Percentiles rank a stretch among this genome's conserved stretches.
Evolutionary conservation across 2,113 vertebrate species (phyloP).

Genomic region (Amazona guildingii): DNA sequence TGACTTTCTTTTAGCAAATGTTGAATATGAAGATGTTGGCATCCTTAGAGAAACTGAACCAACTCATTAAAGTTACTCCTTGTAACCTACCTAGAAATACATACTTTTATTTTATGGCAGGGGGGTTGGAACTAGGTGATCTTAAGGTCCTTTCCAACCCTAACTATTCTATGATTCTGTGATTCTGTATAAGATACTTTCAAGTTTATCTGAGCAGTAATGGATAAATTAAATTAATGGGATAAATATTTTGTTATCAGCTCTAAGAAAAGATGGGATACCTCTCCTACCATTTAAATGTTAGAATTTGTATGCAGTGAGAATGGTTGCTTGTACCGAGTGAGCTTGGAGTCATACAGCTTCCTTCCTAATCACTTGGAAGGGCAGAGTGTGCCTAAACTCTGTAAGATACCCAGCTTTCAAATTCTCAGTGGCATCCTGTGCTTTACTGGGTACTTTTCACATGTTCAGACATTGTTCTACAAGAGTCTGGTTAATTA

Average conservation of each 20-base stretch:
- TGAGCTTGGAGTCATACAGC: background rate
- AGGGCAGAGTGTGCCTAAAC: slow-evolving; percentile 18
- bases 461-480: slow-evolving; percentile 17
- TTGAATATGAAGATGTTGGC: background rate
- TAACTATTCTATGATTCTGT: too few species aligned
- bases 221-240: background rate
- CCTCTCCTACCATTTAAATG: slow-evolving; percentile 29
- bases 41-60: background rate
- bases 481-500: slow-evolving; percentile 51
- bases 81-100: background rate
- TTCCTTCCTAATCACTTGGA: slow-evolving; percentile 40
- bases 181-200: background rate
- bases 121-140: too few species aligned
- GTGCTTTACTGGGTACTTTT: slow-evolving; percentile 35
- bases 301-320: background rate
- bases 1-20: background rate
- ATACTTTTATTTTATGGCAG: background rate
- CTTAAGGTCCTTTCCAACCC: too few species aligned
- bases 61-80: background rate
- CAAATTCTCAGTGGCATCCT: slow-evolving; percentile 35
- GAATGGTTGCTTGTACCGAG: background rate
- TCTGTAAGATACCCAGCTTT: slow-evolving; percentile 21
- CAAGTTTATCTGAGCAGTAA: slow-evolving; percentile 12
- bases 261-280: background rate
- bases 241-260: background rate